Evolutionary conservation across 2,888 invertebrate species (phyloP), one percentile per base, ranked within the genome.

Genomic region (Mythimna loreyi): DNA sequence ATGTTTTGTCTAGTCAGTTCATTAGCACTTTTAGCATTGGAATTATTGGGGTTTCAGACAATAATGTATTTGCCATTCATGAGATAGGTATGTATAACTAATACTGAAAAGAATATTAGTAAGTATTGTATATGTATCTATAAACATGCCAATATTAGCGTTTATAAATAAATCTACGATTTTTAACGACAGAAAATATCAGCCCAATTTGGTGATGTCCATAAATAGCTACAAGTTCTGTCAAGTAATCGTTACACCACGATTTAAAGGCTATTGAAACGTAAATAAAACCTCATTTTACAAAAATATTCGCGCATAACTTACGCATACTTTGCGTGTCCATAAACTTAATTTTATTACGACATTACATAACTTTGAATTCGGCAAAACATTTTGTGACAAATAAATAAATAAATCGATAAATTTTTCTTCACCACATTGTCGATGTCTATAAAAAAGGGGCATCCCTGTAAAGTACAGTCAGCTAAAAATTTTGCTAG

Each of bases 401-500:
- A 75, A 67, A 59, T 30, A 33, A 56, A 58, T 66, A 65, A 55
- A 65, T 73, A 75, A n/a, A n/a, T n/a, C n/a, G n/a, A n/a, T n/a
- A n/a, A n/a, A 47, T 57, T 62, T 74, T 56, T 25, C 25, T 52
- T 60, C 23, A 23, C 33, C 56, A 40, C 21, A 55, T 59, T 47
- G 50, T 25, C 6, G 47, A 55, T 45, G 1, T 76, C 49, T 28
- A 53, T 70, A 40, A 69, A 72, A 71, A 78, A 53, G 25, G 65
- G 36, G 64, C 84, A 83, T 60, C 85, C 84, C 85, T 78, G 71
- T 1, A 52, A n/a, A 28, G 74, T 81, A 84, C 78, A 84, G 77
- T 81, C 82, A 72, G 79, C 75, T 25, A 59, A 75, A 82, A 78
- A 33, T 66, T 68, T 68, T 75, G 85, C 81, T 59, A 70, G 65